A percentile compares a stretch with the other conserved stretches of the same genome.
These are phyloP conservation scores for Myripristis murdjan DNA, from an alignment of 2,797 vertebrate species.

Conservation along the genomic window DNA sequence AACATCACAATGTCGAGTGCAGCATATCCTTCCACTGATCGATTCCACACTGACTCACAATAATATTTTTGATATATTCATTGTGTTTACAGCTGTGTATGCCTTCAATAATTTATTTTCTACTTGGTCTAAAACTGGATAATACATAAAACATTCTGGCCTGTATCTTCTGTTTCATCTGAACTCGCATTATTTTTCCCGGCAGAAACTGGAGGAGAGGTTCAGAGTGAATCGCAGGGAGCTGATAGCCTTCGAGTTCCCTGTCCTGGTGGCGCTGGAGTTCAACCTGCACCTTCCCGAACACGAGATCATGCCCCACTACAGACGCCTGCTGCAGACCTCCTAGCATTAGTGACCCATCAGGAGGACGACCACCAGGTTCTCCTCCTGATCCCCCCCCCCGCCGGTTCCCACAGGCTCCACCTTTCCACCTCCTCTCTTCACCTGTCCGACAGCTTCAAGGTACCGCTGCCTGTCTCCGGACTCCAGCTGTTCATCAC, in stretches of 20 bases:
- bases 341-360: slow-evolving; percentile 91
- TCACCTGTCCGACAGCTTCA: slow-evolving; percentile 6
- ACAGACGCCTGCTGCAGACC: slow-evolving; percentile 95
- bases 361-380: slow-evolving; percentile 63
- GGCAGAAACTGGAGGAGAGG: slow-evolving; percentile 97
- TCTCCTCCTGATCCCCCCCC: slow-evolving; percentile 67
- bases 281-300: slow-evolving; percentile 98
- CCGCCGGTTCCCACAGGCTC: neutral
- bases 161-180: neutral
- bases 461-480: slow-evolving; percentile 37
- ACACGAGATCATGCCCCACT: slow-evolving; percentile 98
- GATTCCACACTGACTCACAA: no score
- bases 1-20: no score
- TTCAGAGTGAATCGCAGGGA: slow-evolving; percentile 97
- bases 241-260: slow-evolving; percentile 98
- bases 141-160: no score
- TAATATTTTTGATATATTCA: no score
- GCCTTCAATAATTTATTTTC: no score
- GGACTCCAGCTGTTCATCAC: slow-evolving; percentile 31
- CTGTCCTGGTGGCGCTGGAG: slow-evolving; percentile 96
- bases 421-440: slow-evolving; percentile 35
- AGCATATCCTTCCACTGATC: no score
- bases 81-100: no score
- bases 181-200: neutral
- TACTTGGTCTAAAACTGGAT: no score